A percentile compares a stretch with the other conserved stretches of the same genome.
These are phyloP conservation scores for Pollimyrus isidori DNA, from an alignment of 2,113 vertebrate species.

Conservation along the genomic window DNA sequence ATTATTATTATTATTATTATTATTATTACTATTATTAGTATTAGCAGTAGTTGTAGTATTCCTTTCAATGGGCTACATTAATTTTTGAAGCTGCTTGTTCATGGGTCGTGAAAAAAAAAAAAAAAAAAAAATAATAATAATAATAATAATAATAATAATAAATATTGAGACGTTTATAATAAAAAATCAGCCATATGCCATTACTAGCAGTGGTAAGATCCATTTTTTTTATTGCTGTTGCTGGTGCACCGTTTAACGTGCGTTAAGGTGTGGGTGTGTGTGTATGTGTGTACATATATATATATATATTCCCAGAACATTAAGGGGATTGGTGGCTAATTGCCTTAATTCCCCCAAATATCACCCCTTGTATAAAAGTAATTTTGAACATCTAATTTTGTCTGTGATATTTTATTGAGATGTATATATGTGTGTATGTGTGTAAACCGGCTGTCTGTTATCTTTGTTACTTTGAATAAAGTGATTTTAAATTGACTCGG, in stretches of 20 bases:
- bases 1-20: slow-evolving; percentile 10
- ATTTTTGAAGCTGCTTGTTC: neutral
- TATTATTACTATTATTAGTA: neutral
- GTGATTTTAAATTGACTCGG: neutral
- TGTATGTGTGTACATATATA: no score
- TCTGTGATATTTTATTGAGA: slow-evolving; percentile 72
- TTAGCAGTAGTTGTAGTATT: neutral
- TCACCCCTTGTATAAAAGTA: neutral
- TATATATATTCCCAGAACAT: neutral
- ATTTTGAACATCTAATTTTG: slow-evolving; percentile 38
- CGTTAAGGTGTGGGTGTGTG: no score
- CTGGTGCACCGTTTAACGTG: neutral
- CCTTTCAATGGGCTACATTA: neutral
- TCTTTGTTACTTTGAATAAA: slow-evolving; percentile 8
- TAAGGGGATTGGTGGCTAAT: neutral
- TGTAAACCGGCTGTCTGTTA: neutral
- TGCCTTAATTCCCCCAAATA: neutral
- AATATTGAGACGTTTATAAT: neutral
- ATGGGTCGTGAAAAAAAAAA: neutral
- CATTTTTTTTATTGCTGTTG: neutral
- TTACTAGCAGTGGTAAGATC: neutral
- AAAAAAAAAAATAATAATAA: neutral
- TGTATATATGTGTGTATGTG: slow-evolving; percentile 44
- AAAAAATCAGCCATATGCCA: neutral
- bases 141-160: neutral